phyloP scores from a whole-genome alignment of 1,140 invertebrate species.

The Apis mellifera region Amel_HAv3.1 CM009936.2:12130501-12131000 shows the following conservation, averaged over 20 bases:
- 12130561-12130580: conserved; percentile 46
- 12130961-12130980: too few species aligned
- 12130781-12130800: background rate
- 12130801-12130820: background rate
- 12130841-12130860: too few species aligned
- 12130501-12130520: background rate
- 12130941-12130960: too few species aligned
- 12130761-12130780: background rate
- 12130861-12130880: too few species aligned
- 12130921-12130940: too few species aligned
- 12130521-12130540: conserved; percentile 18
- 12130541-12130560: conserved; percentile 48
- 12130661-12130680: conserved; percentile 70
- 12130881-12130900: too few species aligned
- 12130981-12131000: too few species aligned
- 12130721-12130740: conserved; percentile 53
- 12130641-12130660: conserved; percentile 65
- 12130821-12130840: background rate
- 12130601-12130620: conserved; percentile 74
- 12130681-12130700: conserved; percentile 67
- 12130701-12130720: conserved; percentile 71
- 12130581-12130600: conserved; percentile 54
- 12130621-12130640: conserved; percentile 72
- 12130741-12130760: background rate
- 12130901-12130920: too few species aligned